Conservation (phyloP, 2,797 vertebrate genomes). For the Erethizon dorsatum region DNA sequence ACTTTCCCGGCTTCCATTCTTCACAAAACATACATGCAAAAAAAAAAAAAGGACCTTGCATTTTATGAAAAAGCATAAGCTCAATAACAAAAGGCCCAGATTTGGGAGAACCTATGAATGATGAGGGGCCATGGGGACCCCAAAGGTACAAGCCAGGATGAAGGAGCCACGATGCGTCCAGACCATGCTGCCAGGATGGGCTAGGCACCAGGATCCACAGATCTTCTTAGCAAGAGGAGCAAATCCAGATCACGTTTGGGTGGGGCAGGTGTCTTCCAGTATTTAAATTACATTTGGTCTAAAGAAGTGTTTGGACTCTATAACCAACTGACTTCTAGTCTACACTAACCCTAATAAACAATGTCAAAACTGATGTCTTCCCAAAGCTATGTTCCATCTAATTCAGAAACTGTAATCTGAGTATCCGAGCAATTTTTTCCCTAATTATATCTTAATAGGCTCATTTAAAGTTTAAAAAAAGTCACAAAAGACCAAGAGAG, state of each 20-base stretch:
- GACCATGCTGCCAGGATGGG: accelerated
- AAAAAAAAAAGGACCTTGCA: not conserved
- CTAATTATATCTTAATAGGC: conserved; percentile 9
- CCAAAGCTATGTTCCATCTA: not conserved
- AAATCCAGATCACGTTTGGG: not conserved
- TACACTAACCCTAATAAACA: not conserved
- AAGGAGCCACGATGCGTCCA: not conserved
- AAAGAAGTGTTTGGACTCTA: not conserved
- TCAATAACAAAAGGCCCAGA: not conserved
- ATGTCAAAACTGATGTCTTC: not conserved
- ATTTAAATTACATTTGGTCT: conserved; percentile 49
- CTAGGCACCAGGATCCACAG: not conserved
- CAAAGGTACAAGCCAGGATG: not conserved
- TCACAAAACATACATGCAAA: not conserved
- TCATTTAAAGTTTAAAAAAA: conserved; percentile 36
- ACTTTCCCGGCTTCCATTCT: not conserved
- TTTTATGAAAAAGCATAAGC: not conserved
- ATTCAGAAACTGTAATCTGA: not conserved
- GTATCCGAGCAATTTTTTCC: not conserved
- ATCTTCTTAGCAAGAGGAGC: not conserved
- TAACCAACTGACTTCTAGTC: not conserved
- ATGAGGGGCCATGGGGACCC: not conserved
- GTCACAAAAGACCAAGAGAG: conserved; percentile 48
- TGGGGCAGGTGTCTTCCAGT: not conserved
- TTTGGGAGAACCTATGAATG: not conserved